Conservation (phyloP, 1,140 invertebrate genomes). For the Brachionus asplanchnoidis region DNA sequence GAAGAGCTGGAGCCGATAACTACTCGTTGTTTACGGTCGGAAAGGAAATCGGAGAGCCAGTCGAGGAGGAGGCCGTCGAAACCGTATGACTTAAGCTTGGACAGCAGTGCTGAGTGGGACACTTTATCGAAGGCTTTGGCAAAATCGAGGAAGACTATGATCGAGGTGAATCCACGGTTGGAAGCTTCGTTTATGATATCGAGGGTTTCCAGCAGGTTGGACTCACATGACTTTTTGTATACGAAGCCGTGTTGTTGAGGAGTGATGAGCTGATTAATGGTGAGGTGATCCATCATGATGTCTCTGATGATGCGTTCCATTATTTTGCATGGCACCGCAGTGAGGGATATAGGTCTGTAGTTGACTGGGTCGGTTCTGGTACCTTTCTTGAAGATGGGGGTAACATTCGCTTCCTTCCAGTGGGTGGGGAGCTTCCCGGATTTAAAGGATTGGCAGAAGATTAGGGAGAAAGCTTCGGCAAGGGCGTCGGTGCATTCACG, state of each 20-base stretch:
- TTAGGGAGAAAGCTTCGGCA: not conserved
- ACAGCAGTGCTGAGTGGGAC: too few relatives aligned
- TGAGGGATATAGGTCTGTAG: too few relatives aligned
- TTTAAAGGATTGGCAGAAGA: not conserved
- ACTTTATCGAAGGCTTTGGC: not conserved
- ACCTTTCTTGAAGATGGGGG: not conserved
- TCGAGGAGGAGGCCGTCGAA: too few relatives aligned
- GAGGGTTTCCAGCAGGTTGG: not conserved
- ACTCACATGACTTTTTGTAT: not conserved
- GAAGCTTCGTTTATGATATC: not conserved
- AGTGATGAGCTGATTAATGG: not conserved
- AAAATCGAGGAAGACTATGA: not conserved
- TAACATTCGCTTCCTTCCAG: not conserved
- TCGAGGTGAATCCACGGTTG: not conserved
- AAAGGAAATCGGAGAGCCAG: too few relatives aligned
- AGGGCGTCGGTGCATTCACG: not conserved
- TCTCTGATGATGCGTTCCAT: not conserved
- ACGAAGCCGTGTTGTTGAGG: not conserved
- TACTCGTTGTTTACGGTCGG: too few relatives aligned
- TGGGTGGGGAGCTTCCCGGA: not conserved
- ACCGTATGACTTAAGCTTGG: too few relatives aligned
- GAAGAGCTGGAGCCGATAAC: too few relatives aligned
- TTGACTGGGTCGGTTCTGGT: too few relatives aligned
- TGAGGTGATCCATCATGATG: not conserved
- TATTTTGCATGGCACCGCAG: too few relatives aligned